Percentiles rank a stretch among this genome's conserved stretches.
Conservation (phyloP, 2,797 vertebrate genomes). For the Sorex maritimensis region DNA sequence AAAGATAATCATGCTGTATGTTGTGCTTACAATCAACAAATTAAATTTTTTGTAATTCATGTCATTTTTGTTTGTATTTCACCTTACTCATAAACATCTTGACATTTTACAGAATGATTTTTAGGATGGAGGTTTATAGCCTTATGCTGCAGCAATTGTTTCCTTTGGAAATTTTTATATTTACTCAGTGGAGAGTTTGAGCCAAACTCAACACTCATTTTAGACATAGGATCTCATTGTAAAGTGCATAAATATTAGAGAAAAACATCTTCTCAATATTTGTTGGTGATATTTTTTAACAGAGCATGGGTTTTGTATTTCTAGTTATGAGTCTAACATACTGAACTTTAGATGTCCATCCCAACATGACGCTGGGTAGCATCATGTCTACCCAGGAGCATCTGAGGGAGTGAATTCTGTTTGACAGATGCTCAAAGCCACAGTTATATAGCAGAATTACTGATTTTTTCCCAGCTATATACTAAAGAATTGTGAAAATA, state of each 20-base stretch:
- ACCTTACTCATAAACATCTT: conserved; percentile 68
- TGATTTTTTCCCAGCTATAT: neutral
- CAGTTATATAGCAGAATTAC: neutral
- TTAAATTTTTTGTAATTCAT: conserved; percentile 68
- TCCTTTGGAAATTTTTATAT: conserved; percentile 71
- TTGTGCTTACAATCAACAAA: conserved; percentile 73
- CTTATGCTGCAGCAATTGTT: conserved; percentile 64
- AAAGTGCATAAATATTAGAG: conserved; percentile 74
- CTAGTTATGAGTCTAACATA: neutral
- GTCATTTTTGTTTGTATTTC: conserved; percentile 81
- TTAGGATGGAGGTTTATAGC: conserved; percentile 81
- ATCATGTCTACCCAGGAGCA: neutral
- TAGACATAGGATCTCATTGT: conserved; percentile 58
- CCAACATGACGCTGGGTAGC: neutral
- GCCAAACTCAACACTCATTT: conserved; percentile 49
- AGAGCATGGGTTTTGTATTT: conserved; percentile 63
- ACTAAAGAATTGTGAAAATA: neutral
- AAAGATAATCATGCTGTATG: conserved; percentile 42
- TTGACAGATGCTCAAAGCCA: neutral
- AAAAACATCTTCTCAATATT: conserved; percentile 21
- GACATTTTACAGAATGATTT: conserved; percentile 77
- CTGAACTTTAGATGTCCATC: neutral
- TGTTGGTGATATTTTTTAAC: conserved; percentile 71
- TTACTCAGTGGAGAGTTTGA: conserved; percentile 75
- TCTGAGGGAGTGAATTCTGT: fast-evolving